Evolutionary conservation across 2,888 invertebrate species (phyloP).

Genomic region (Margaritifera margaritifera): DNA sequence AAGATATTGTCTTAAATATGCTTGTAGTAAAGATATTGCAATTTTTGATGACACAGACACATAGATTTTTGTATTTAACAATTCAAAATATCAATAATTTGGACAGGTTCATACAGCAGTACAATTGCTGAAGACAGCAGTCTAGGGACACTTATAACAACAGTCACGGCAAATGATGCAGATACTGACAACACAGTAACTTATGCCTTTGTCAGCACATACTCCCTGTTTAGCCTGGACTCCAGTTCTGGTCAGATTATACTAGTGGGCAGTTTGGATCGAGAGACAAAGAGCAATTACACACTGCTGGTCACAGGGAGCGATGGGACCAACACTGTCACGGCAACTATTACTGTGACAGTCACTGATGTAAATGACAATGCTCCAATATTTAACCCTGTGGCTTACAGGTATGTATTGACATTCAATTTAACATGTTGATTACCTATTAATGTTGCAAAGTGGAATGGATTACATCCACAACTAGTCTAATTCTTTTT

Average conservation of each 20-base stretch:
- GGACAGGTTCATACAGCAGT: slow-evolving; percentile 30
- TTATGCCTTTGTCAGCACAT: slow-evolving; percentile 41
- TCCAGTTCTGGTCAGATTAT: slow-evolving; percentile 42
- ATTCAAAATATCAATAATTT: neutral
- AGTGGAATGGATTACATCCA: too few species aligned
- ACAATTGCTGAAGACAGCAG: slow-evolving; percentile 30
- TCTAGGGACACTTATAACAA: slow-evolving; percentile 28
- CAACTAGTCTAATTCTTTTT: too few species aligned
- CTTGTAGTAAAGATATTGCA: too few species aligned
- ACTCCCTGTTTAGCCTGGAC: slow-evolving; percentile 45
- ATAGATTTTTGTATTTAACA: too few species aligned
- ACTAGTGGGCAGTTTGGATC: slow-evolving; percentile 38
- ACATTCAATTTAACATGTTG: too few species aligned
- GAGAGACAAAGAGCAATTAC: slow-evolving; percentile 38
- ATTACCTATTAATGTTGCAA: too few species aligned
- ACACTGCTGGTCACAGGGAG: slow-evolving; percentile 42
- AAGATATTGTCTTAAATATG: too few species aligned
- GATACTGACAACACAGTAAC: slow-evolving; percentile 43
- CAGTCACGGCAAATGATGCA: slow-evolving; percentile 44
- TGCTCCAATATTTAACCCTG: slow-evolving; percentile 27
- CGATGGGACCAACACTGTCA: slow-evolving; percentile 42
- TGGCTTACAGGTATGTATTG: slow-evolving; percentile 30
- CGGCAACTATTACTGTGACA: slow-evolving; percentile 50
- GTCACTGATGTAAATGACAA: slow-evolving; percentile 64
- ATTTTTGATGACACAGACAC: too few species aligned